Evolutionary conservation across 2,888 invertebrate species (phyloP), one percentile per base, ranked within the genome.

Genomic region (Tenodera sinensis): DNA sequence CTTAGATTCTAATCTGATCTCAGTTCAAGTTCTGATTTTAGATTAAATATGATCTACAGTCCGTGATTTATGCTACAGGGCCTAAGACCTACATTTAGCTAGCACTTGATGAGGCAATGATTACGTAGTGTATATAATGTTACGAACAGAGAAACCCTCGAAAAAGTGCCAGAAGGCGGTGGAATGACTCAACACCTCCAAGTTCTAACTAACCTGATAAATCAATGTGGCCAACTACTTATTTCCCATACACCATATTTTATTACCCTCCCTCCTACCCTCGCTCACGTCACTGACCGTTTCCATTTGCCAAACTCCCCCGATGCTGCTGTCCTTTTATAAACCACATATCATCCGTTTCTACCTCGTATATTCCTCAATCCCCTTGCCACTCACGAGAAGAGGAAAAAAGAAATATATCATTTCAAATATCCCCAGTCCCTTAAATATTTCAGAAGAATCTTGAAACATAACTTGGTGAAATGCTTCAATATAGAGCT

Each of bases 201-300:
- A 15, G 20, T 71, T 83, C 89, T 89, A 89, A 89, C 89, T 89
- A 89, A 89, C 86, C 54, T 86, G 89, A 89, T 89, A 89, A 89
- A 89, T 89, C 89, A 89, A 89, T 86, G 89, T 83, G 28, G 47
- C 89, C 47, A 85, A 85, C 89, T 83, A 83, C 85, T 30, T 12
- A 85, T 47, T 83, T 83, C 71, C 86, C 83, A 86, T 71, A 83
- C 83, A 82, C 83, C 83, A 83, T 86, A 89, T 89, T 88, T 88
- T 84, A 88, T 88, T 83, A 42, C 42, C 84, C 54, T 81, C 81
- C 54, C 28, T 28, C 30, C 88, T 42, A 8, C 83, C 8, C 34
- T 54, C n/a, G 27, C 87, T 34, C 30, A 12, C 54, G 81, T 87
- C 87, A 87, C 83, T 87, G 87, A 87, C 87, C 87, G 83, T 83